phyloP scores from a whole-genome alignment of 1,140 invertebrate species.

The Araneus ventricosus region DNA sequence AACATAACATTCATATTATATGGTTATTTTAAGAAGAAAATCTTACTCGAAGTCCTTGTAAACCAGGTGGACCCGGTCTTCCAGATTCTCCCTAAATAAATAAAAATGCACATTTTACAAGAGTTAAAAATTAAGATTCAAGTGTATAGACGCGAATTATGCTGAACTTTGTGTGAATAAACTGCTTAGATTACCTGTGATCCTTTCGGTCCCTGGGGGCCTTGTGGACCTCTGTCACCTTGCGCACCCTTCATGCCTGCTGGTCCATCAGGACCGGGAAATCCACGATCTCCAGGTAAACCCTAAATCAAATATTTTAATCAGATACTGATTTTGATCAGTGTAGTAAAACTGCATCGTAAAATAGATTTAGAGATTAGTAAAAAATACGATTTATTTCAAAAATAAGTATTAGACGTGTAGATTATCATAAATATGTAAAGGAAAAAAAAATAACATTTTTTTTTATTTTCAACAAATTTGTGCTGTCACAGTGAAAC shows the following conservation, averaged over 20 bases:
- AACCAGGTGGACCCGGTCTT: constrained; percentile 88
- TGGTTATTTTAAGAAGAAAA: background rate
- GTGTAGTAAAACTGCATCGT: no score
- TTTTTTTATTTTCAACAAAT: no score
- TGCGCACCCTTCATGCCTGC: constrained; percentile 90
- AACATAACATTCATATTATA: no score
- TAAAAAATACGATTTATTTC: no score
- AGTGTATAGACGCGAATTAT: no score
- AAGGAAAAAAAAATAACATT: no score
- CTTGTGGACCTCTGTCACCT: constrained; percentile 86
- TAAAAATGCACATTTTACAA: background rate
- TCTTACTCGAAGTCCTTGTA: constrained; percentile 83
- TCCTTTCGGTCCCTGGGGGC: constrained; percentile 89
- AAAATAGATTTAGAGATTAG: no score
- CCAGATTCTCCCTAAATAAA: constrained; percentile 85
- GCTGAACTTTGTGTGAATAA: background rate
- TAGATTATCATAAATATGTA: no score
- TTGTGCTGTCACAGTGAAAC: no score
- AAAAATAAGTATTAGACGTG: no score
- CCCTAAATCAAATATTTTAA: constrained; percentile 46
- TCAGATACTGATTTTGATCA: background rate
- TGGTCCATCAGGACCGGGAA: constrained; percentile 77
- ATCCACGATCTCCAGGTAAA: constrained; percentile 72
- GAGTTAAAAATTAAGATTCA: no score
- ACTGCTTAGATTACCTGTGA: constrained; percentile 68